Percentiles rank a stretch among this genome's conserved stretches.
These are phyloP conservation scores for Camponotus floridanus DNA, from an alignment of 1,140 invertebrate species.

Conservation along the genomic window DNA sequence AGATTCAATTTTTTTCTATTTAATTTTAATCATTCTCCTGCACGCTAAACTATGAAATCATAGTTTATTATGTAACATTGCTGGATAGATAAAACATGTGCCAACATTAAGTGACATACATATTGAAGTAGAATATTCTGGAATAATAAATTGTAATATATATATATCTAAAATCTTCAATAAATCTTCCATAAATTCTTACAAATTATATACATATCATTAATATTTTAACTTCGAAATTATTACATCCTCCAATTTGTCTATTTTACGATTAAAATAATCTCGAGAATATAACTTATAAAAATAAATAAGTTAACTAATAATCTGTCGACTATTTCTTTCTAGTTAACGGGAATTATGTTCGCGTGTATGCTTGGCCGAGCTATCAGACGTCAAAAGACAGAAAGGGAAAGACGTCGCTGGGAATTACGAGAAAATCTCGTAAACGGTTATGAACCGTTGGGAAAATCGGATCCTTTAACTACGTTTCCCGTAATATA, in stretches of 20 bases:
- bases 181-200: too few species aligned
- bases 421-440: slow-evolving; percentile 89
- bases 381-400: slow-evolving; percentile 93
- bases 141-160: too few species aligned
- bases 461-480: slow-evolving; percentile 82
- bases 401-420: slow-evolving; percentile 89
- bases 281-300: neutral
- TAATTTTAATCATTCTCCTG: neutral
- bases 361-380: slow-evolving; percentile 94
- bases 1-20: neutral
- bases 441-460: slow-evolving; percentile 83
- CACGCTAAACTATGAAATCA: neutral
- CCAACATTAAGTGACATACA: too few species aligned
- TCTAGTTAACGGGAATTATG: slow-evolving; percentile 93
- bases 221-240: too few species aligned
- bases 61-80: neutral
- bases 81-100: neutral
- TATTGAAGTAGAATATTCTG: too few species aligned
- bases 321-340: slow-evolving; percentile 34
- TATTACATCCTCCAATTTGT: too few species aligned
- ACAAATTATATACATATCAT: too few species aligned
- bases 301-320: neutral
- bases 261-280: neutral
- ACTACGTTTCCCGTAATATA: slow-evolving; percentile 81
- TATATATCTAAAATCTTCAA: too few species aligned